These are phyloP conservation scores for Anagrus nilaparvatae DNA, from an alignment of 1,140 invertebrate species.

Conservation along the genomic window DNA sequence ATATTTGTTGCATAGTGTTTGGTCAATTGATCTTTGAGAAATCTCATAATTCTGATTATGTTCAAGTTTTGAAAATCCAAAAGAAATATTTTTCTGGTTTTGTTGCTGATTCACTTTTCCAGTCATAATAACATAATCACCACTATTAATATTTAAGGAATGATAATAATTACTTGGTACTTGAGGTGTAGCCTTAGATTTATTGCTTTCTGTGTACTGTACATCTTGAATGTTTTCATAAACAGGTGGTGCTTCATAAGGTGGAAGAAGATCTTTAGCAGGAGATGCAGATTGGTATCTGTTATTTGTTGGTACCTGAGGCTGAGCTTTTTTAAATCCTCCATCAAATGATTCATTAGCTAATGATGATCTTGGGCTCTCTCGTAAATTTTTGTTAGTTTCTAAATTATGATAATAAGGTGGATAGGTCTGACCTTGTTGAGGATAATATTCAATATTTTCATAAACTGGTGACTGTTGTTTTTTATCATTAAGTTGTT, in stretches of 20 bases:
- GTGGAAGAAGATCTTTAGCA: constrained; percentile 39
- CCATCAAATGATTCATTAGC: constrained; percentile 47
- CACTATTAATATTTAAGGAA: constrained; percentile 35
- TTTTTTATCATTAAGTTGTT: constrained; percentile 19
- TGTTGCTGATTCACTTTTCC: constrained; percentile 28
- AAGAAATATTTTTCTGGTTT: constrained; percentile 20
- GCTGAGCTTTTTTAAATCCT: constrained; percentile 50
- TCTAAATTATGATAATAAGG: constrained; percentile 53
- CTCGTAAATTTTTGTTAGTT: constrained; percentile 31
- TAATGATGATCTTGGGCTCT: constrained; percentile 34
- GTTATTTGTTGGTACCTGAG: constrained; percentile 54
- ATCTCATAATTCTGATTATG: constrained; percentile 32
- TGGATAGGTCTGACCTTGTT: constrained; percentile 40
- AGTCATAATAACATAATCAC: constrained; percentile 41
- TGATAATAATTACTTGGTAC: constrained; percentile 39
- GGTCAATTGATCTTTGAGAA: constrained; percentile 13
- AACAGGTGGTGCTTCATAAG: constrained; percentile 51
- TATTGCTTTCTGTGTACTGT: constrained; percentile 31
- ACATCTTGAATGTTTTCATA: constrained; percentile 64
- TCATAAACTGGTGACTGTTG: constrained; percentile 62
- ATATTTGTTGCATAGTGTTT: constrained; percentile 24
- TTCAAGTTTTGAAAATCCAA: constrained; percentile 23
- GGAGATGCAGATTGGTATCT: constrained; percentile 40
- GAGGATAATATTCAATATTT: constrained; percentile 67
- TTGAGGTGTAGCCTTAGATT: constrained; percentile 42